Evolutionary conservation across 1,140 invertebrate genomes (phyloP), one percentile per base, ranked within the genome.

Genomic region (Caerostris darwini): DNA sequence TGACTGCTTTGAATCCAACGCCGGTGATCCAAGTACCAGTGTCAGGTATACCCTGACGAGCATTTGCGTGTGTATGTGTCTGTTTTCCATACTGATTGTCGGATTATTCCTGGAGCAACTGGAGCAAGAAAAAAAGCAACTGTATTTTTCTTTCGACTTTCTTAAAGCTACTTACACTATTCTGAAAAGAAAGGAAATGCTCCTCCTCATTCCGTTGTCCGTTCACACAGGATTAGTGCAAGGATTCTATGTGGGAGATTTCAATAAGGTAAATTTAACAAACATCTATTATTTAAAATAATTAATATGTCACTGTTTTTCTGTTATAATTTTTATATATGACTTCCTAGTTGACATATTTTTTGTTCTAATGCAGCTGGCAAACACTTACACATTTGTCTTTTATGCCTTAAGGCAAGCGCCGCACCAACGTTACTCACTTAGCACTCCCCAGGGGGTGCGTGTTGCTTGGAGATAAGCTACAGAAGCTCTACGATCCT

Each of bases 161-260:
- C 7, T 71, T 34, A 97, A 98, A 1, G 98, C 98, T 19, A 99
- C 98, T 5, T 97, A 98, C 92, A 97, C 97, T 95, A 98, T 99
- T 95, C 96, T 99, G 94, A 98, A 98, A 96, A 95, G 96, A 58
- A 98, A 98, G 0, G 98, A 98, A 95, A 98, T 99, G 95, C 97
- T 99, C 95, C 96, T 99, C 5, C 97, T 99, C 7, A 99, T 99
- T 95, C 98, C 99, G 1, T 97, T 99, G 93, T 99, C 99, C 0
- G 96, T 99, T 61, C 99, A 98, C 97, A 99, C 99, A 95, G 99
- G 99, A 85, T 98, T 99, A 97, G 99, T 99, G 96, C 99, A 99
- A 96, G 96, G 96, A 71, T 90, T 90, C 57, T 90, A 59, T 57
- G 10, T 56, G 19, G 69, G 61, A 19, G 88, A 90, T 90, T 71